These are phyloP conservation scores for Ostrea denselamellosa DNA, from an alignment of 1,140 invertebrate species.

Conservation along the genomic window DNA sequence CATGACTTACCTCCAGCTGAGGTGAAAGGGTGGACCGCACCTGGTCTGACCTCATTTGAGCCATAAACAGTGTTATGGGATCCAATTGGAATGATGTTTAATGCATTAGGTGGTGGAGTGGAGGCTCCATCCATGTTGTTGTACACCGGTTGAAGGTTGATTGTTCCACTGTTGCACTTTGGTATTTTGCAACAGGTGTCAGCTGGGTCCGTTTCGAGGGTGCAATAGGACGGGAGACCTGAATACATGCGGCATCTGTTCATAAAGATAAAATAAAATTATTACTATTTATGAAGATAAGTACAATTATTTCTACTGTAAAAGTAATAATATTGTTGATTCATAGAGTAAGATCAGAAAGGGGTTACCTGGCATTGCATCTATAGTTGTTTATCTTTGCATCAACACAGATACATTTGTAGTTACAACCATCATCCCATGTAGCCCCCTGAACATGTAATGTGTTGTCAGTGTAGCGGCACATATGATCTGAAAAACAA, in stretches of 20 bases:
- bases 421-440: constrained; percentile 65
- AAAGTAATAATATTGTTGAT: not conserved
- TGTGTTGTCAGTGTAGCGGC: constrained; percentile 61
- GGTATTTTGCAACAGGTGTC: constrained; percentile 60
- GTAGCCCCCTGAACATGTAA: constrained; percentile 57
- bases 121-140: constrained; percentile 52
- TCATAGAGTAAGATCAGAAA: not conserved
- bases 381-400: constrained; percentile 54
- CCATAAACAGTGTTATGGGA: constrained; percentile 59
- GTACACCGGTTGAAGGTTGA: constrained; percentile 46
- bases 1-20: constrained; percentile 17
- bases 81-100: constrained; percentile 62
- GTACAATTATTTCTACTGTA: too few relatives aligned
- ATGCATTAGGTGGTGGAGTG: constrained; percentile 54
- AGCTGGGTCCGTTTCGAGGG: constrained; percentile 57
- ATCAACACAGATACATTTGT: constrained; percentile 60
- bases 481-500: constrained; percentile 56
- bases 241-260: constrained; percentile 61
- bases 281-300: too few relatives aligned
- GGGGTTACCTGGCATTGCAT: constrained; percentile 58
- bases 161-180: constrained; percentile 47
- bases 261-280: not conserved
- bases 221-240: constrained; percentile 60
- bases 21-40: not conserved
- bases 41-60: constrained; percentile 46